phyloP scores from a whole-genome alignment of 1,140 invertebrate species.

The Propsilocerus akamusi region DNA sequence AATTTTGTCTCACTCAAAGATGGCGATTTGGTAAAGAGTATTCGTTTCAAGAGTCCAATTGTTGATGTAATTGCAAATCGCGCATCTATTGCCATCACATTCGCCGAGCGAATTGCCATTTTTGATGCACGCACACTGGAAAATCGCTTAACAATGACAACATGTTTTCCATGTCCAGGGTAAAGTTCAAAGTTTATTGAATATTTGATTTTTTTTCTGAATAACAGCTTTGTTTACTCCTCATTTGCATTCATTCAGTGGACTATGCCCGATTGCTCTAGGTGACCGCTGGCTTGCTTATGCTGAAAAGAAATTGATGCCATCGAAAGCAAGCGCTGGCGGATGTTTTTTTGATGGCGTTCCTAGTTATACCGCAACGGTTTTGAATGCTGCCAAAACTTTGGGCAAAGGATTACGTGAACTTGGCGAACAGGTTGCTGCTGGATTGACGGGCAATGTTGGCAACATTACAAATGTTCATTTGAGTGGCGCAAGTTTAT shows the following conservation, averaged over 20 bases:
- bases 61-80: conserved; percentile 72
- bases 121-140: conserved; percentile 79
- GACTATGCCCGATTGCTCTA: conserved; percentile 59
- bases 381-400: conserved; percentile 87
- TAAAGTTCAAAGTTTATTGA: conserved; percentile 8
- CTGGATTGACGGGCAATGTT: conserved; percentile 56
- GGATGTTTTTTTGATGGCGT: conserved; percentile 57
- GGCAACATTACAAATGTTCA: conserved; percentile 18
- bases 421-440: conserved; percentile 85
- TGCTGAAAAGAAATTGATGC: conserved; percentile 68
- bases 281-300: conserved; percentile 65
- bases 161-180: conserved; percentile 68
- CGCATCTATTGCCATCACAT: conserved; percentile 65
- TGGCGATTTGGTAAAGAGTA: conserved; percentile 67
- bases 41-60: conserved; percentile 83
- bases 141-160: conserved; percentile 68
- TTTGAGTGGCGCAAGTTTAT: conserved; percentile 23
- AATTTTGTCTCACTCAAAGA: conserved; percentile 79
- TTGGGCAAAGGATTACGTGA: conserved; percentile 68
- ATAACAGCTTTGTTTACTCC: neutral
- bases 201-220: neutral
- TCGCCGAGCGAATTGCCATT: conserved; percentile 75
- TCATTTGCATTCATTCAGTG: conserved; percentile 23
- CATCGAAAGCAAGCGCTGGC: conserved; percentile 67
- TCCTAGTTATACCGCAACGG: conserved; percentile 86